These are phyloP conservation scores for Empidonax alnorum DNA, from an alignment of 2,113 vertebrate genomes.

Conservation along the genomic window DNA sequence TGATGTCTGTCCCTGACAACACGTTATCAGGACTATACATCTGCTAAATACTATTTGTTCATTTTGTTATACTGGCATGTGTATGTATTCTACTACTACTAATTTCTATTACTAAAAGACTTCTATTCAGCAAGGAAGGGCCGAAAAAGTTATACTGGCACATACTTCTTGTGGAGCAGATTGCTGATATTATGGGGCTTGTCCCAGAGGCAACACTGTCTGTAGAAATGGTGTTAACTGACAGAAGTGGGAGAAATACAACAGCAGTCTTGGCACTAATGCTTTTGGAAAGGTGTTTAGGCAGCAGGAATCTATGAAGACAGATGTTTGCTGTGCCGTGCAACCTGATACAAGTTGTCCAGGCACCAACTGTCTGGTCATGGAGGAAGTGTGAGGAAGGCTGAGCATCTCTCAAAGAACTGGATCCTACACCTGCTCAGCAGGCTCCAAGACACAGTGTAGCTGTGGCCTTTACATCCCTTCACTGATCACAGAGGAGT, in stretches of 20 bases:
- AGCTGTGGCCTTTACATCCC: not conserved
- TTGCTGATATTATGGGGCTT: not conserved
- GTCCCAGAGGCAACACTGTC: not conserved
- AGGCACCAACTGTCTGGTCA: not conserved
- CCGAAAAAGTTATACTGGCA: not conserved
- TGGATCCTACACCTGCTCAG: not conserved
- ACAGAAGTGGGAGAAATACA: not conserved
- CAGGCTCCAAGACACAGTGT: not conserved
- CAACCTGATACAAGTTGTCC: not conserved
- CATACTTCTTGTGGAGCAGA: not conserved
- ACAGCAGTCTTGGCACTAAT: accelerated
- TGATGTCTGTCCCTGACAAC: not conserved
- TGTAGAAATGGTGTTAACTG: not conserved
- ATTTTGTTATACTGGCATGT: not conserved
- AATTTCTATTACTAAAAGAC: not conserved
- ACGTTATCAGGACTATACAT: too few species aligned
- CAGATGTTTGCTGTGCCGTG: not conserved
- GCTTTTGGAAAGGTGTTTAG: not conserved
- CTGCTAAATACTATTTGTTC: not conserved
- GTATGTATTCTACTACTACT: not conserved
- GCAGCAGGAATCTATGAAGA: not conserved
- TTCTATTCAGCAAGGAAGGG: not conserved
- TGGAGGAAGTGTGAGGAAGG: not conserved
- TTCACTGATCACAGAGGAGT: too few species aligned
- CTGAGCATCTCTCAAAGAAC: not conserved